phyloP scores from a whole-genome alignment of 2,797 vertebrate genomes.

The Cephalopachus bancanus region DNA sequence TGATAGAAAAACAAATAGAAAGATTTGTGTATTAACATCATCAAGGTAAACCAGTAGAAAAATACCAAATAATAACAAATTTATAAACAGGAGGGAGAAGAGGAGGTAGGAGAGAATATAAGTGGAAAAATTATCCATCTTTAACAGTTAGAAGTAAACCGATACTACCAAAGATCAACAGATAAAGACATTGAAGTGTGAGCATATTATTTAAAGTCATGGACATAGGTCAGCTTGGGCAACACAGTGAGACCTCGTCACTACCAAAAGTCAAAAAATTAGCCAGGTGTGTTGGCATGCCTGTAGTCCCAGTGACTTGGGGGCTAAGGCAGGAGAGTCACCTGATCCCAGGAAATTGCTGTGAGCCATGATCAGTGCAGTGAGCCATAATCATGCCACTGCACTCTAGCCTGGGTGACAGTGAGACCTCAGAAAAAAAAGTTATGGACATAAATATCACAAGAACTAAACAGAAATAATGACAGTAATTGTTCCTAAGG shows the following conservation, averaged over 20 bases:
- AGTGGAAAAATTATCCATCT: neutral
- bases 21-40: neutral
- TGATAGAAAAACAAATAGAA: neutral
- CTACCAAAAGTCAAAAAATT: too few relatives aligned
- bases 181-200: neutral
- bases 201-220: neutral
- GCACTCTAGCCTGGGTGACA: too few relatives aligned
- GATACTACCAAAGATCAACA: neutral
- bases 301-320: too few relatives aligned
- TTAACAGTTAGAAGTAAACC: neutral
- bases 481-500: neutral
- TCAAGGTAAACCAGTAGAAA: neutral
- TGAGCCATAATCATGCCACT: too few relatives aligned
- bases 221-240: too few relatives aligned
- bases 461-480: neutral
- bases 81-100: neutral
- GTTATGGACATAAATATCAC: neutral
- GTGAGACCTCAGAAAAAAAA: too few relatives aligned
- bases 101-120: neutral
- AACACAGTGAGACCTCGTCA: too few relatives aligned
- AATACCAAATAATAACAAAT: neutral
- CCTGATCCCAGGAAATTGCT: too few relatives aligned
- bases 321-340: too few relatives aligned
- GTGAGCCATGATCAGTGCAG: too few relatives aligned
- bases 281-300: too few relatives aligned